These are phyloP conservation scores for Chloroclysta siterata DNA, from an alignment of 2,888 invertebrate genomes.

Conservation along the genomic window DNA sequence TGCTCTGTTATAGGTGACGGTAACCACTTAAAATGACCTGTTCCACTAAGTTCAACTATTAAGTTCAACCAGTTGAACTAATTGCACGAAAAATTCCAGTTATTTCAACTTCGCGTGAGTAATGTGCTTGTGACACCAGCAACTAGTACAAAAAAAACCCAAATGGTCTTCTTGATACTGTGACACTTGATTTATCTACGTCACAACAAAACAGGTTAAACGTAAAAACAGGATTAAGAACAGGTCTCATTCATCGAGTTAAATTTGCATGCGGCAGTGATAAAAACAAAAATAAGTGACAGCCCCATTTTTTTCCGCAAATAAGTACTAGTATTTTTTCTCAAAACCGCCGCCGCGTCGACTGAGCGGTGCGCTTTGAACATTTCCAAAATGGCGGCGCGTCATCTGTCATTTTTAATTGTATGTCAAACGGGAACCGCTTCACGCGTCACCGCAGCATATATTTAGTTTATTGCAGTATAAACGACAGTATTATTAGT, in stretches of 20 bases:
- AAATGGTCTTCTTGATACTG: too few relatives aligned
- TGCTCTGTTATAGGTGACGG: too few relatives aligned
- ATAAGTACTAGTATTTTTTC: constrained; percentile 23
- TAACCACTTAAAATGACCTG: too few relatives aligned
- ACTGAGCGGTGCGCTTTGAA: constrained; percentile 69
- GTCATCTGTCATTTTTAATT: constrained; percentile 84
- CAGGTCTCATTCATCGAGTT: constrained; percentile 6
- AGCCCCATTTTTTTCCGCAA: constrained; percentile 25
- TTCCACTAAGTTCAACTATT: too few relatives aligned
- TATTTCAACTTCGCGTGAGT: too few relatives aligned
- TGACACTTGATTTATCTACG: too few relatives aligned
- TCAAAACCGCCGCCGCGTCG: constrained; percentile 32
- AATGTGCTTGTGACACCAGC: too few relatives aligned
- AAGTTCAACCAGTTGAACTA: too few relatives aligned
- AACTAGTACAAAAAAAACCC: too few relatives aligned
- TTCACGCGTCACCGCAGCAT: constrained; percentile 71
- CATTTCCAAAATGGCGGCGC: constrained; percentile 69
- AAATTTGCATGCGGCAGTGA: neutral
- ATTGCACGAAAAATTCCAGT: too few relatives aligned
- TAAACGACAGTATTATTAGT: constrained; percentile 73
- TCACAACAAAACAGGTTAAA: neutral
- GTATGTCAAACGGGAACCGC: constrained; percentile 72
- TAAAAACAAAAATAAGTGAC: neutral
- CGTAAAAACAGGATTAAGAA: too few relatives aligned
- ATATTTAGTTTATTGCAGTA: constrained; percentile 82